Evolutionary conservation across 2,888 invertebrate species (phyloP).

Genomic region (Tenthredo scrophulariae): DNA sequence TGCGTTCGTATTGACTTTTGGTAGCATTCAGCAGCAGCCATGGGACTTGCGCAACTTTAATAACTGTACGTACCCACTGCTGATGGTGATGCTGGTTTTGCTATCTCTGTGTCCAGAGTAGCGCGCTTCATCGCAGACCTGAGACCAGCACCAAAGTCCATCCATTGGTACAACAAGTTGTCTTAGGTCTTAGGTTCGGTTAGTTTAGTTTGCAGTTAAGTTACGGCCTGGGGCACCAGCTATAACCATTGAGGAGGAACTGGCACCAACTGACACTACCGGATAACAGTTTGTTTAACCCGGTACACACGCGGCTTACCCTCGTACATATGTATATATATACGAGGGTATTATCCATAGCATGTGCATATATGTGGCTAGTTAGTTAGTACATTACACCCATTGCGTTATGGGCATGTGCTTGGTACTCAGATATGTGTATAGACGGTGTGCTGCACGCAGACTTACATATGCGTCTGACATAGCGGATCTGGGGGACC

Average conservation of each 20-base stretch:
- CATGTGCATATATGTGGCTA: no score
- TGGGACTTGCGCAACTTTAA: conserved; percentile 51
- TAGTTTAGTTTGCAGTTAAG: conserved; percentile 17
- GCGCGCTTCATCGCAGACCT: not conserved
- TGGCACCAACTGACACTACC: conserved; percentile 31
- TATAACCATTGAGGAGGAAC: conserved; percentile 1
- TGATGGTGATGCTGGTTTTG: not conserved
- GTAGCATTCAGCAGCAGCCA: conserved; percentile 26
- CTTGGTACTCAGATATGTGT: not conserved
- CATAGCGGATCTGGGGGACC: not conserved
- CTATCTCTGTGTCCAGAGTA: not conserved
- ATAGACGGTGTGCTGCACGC: not conserved
- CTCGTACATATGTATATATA: no score
- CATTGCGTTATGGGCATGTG: not conserved
- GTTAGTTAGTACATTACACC: not conserved
- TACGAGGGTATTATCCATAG: no score
- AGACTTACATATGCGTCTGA: not conserved
- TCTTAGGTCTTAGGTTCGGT: conserved; percentile 14
- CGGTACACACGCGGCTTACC: not conserved
- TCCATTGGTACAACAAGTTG: conserved; percentile 24
- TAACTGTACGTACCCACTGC: conserved; percentile 48
- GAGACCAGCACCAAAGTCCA: not conserved
- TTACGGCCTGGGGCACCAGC: not conserved
- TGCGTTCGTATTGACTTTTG: conserved; percentile 50
- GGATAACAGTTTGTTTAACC: conserved; percentile 50